Base-by-base conservation (phyloP, 2,888 invertebrate species). In the Laspeyria flexula region DNA sequence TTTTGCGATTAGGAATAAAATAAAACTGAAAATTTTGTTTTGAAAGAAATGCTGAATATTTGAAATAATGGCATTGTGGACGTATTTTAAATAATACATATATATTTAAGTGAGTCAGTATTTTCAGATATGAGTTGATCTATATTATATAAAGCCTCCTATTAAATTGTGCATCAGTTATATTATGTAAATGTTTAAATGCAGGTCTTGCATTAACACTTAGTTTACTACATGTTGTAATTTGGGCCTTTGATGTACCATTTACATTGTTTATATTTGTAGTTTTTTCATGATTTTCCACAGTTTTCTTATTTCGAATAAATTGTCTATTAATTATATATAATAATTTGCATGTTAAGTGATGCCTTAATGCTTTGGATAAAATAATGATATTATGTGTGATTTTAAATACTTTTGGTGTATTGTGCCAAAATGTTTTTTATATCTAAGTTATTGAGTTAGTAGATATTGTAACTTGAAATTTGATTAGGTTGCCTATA, bases 351-450 rank as follows among this genome's bases (percentile, higher is more conserved):
- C n/a, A n/a, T n/a, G n/a, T n/a, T 46, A 43, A 45, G 39, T 18
- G 18, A 3, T 5, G 18, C 18, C 5, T 18, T 18, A 5, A 3
- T 18, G 18, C 2, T 18, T 3, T 3, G 5, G 2, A 18, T 18
- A 18, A 3, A 18, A 3, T 18, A 18, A 3, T 18, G 18, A 18
- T 43, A 41, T 51, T 41, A 33, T 54, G n/a, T n/a, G n/a, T n/a
- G n/a, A n/a, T n/a, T 57, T 44, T 40, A 29, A 35, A 42, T 51
- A 54, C 48, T 73, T 83, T 84, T 85, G 85, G 84, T 81, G 47
- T 77, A 65, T 69, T 65, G 86, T 88, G 88, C 87, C 87, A 88
- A 88, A 85, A 80, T 73, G 57, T 62, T 50, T 23, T 61, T 51
- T 47, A 6, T 6, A 7, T 25, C 7, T 76, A 76, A 75, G 71